Evolutionary conservation across 2,888 invertebrate species (phyloP).

Genomic region (Euzophera pinguis): DNA sequence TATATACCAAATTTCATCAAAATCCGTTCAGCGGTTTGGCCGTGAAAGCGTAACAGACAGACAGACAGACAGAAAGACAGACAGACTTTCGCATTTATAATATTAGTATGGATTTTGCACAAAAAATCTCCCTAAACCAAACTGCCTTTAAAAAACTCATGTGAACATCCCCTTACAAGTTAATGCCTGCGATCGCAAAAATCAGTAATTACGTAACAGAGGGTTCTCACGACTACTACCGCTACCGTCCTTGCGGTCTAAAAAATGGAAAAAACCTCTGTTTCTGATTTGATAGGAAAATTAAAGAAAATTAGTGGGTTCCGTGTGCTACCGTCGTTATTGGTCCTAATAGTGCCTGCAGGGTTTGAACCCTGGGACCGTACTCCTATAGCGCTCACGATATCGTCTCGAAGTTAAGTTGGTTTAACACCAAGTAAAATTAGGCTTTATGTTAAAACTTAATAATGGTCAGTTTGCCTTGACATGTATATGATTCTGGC

Average conservation of each 20-base stretch:
- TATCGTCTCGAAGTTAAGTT: slow-evolving; percentile 33
- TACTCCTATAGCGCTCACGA: slow-evolving; percentile 65
- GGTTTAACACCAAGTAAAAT: not conserved
- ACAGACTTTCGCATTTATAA: too few relatives aligned
- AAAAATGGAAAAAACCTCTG: slow-evolving; percentile 49
- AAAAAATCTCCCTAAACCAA: too few relatives aligned
- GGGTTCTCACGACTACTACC: slow-evolving; percentile 66
- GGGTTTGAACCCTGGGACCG: slow-evolving; percentile 59
- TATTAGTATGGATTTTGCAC: too few relatives aligned
- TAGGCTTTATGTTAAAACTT: not conserved
- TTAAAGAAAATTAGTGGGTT: slow-evolving; percentile 76
- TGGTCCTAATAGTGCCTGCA: slow-evolving; percentile 72
- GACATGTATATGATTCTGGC: too few relatives aligned
- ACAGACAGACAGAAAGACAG: too few relatives aligned
- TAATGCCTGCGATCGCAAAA: slow-evolving; percentile 24
- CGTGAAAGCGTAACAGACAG: too few relatives aligned
- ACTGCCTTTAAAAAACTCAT: not conserved
- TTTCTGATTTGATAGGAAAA: slow-evolving; percentile 77
- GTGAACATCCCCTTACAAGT: slow-evolving; percentile 38
- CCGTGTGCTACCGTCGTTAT: slow-evolving; percentile 72
- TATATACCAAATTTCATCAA: too few relatives aligned
- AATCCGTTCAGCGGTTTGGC: too few relatives aligned
- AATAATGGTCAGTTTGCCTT: not conserved
- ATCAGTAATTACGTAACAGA: slow-evolving; percentile 62
- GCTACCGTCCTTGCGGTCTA: slow-evolving; percentile 46